Base-by-base conservation (phyloP, 2,797 vertebrate species). In the Argya squamiceps region DNA sequence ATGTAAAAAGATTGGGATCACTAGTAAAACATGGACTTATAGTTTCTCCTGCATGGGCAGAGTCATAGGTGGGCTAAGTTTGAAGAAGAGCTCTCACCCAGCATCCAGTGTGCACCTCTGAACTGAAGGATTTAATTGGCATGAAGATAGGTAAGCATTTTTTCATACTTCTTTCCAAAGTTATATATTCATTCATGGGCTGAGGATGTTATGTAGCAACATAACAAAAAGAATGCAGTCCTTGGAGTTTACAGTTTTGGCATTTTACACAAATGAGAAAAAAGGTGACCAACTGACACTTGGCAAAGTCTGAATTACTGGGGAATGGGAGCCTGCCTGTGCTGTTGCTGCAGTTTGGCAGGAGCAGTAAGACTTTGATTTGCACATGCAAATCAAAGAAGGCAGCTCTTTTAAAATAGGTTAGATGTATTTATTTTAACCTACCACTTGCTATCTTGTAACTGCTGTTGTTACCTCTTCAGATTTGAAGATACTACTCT, bases 331-430 rank as follows among this genome's bases (percentile, higher is more conserved):
- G 41, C 47, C 84, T 84, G 60, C 36, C 44, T 65, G 56, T 67
- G 70, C 67, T 81, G 83, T 89, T 87, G 77, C 59, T 91, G n/a
- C 68, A 93, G 79, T 53, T 91, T 84, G 88, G 47, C 84, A 88
- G 49, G 69, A 90, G n/a, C 11, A 47, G 11, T 29, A 80, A 76
- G 49, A 64, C 75, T 77, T 60, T 11, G 43, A 91, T 93, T 84
- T 79, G 43, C 56, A 68, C 17, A 69, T 0, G 5, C 1, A 15
- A 67, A 65, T 92, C 77, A 50, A 89, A 79, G 50, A 79, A 63
- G 5, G 30, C 29, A 83, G 71, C 23, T 41, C 24, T 71, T 79
- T 85, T 58, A 85, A 74, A 81, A 56, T 4, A 63, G 8, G n/a
- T 44, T 68, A 82, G 43, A 37, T 43, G 8, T 3, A 62, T 73